Percentiles rank a stretch among this genome's conserved stretches.
Conservation (phyloP, 2,888 invertebrate genomes). For the Pristionchus japonicus region DNA sequence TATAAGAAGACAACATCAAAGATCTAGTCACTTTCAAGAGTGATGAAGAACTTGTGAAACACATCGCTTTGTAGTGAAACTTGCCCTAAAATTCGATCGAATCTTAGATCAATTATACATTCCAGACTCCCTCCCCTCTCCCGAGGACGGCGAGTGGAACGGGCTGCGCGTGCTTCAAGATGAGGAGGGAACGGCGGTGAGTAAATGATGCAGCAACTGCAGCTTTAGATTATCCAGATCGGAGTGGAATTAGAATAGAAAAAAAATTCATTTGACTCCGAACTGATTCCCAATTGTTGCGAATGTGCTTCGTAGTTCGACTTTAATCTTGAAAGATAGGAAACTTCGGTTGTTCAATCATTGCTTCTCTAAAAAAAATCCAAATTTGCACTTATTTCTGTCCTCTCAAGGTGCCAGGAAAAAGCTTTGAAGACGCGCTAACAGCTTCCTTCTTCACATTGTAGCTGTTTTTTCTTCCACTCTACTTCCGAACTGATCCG, state of each 20-base stretch:
- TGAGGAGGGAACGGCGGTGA: conserved; percentile 20
- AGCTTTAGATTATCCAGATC: neutral
- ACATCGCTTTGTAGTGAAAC: no score
- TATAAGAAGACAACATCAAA: neutral
- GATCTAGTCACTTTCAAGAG: neutral
- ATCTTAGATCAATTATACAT: no score
- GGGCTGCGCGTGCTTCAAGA: neutral
- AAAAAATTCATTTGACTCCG: neutral
- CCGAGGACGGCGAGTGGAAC: conserved; percentile 30
- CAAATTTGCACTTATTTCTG: no score
- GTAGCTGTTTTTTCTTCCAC: no score
- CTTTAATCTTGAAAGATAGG: neutral
- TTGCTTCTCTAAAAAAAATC: no score
- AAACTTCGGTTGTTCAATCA: neutral
- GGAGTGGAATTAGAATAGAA: neutral
- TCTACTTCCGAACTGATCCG: no score
- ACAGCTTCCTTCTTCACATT: no score
- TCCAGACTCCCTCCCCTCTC: no score
- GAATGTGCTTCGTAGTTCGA: neutral
- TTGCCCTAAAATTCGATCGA: no score
- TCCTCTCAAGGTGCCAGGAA: no score
- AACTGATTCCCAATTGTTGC: neutral
- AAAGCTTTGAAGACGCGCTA: no score
- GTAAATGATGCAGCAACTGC: neutral
- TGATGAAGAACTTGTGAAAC: neutral